Evolutionary conservation across 2,113 vertebrate genomes (phyloP).

Genomic region (Ciconia maguari): DNA sequence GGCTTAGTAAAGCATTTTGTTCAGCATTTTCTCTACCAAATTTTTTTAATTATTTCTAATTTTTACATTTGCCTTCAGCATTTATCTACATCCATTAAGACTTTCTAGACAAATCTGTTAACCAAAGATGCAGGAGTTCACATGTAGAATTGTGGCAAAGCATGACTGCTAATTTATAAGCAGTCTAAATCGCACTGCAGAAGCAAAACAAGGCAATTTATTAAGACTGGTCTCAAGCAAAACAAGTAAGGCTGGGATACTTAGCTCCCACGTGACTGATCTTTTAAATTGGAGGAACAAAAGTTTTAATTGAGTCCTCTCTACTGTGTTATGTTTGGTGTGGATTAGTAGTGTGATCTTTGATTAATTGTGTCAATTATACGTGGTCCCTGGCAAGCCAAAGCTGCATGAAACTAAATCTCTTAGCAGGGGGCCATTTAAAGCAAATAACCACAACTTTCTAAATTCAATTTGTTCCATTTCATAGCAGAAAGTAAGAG

Average conservation of each 20-base stretch:
- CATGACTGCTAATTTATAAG: background rate
- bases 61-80: background rate
- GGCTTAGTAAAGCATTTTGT: background rate
- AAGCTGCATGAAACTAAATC: slow-evolving; percentile 4
- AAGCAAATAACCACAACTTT: background rate
- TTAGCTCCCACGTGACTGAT: background rate
- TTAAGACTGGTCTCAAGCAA: background rate
- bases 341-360: slow-evolving; percentile 28
- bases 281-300: background rate
- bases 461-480: background rate
- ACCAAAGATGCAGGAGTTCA: background rate
- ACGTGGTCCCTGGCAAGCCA: background rate
- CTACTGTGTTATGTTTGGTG: background rate
- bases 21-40: background rate
- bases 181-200: background rate
- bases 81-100: background rate
- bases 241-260: background rate
- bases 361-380: slow-evolving; percentile 42
- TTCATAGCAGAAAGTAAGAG: background rate
- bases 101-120: background rate
- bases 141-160: background rate
- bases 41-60: background rate
- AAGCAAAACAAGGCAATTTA: background rate
- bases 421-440: background rate
- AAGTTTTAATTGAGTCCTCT: slow-evolving; percentile 49